These are phyloP conservation scores for Trimorus sp. DNA, from an alignment of 2,888 invertebrate species.

Conservation along the genomic window DNA sequence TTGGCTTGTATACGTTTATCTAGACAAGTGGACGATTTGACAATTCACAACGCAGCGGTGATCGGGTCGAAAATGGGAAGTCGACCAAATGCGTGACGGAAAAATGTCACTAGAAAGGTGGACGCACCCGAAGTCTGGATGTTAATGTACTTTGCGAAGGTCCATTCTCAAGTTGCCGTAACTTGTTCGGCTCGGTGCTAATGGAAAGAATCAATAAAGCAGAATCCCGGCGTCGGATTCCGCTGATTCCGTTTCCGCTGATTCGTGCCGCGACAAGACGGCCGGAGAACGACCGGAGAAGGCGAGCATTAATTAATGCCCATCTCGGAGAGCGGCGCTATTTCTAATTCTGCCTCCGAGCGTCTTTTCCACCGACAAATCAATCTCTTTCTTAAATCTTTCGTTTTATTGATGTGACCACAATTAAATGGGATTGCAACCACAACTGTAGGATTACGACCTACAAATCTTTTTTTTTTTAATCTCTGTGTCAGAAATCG, in stretches of 20 bases:
- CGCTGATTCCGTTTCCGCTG: slow-evolving; percentile 54
- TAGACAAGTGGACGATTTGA: no score
- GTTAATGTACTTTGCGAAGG: slow-evolving; percentile 53
- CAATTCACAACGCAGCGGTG: no score
- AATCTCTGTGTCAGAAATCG: no score
- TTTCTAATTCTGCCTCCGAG: no score
- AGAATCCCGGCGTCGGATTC: slow-evolving; percentile 62
- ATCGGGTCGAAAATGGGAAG: no score
- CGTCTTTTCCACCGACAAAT: slow-evolving; percentile 24
- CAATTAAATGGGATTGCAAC: no score
- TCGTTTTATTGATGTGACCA: no score
- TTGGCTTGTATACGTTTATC: no score
- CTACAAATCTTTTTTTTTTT: no score
- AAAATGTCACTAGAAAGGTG: slow-evolving; percentile 6
- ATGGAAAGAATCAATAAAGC: slow-evolving; percentile 68
- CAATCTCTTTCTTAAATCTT: not conserved
- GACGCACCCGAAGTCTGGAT: slow-evolving; percentile 24
- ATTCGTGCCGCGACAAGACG: slow-evolving; percentile 50
- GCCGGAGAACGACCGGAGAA: slow-evolving; percentile 10
- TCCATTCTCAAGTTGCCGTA: slow-evolving; percentile 54
- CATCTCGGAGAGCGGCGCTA: slow-evolving; percentile 18
- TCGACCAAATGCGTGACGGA: not conserved
- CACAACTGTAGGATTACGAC: no score
- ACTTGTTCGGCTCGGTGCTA: slow-evolving; percentile 57
- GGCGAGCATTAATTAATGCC: slow-evolving; percentile 61